phyloP scores from a whole-genome alignment of 1,140 invertebrate species.

The Penaeus vannamei region DNA sequence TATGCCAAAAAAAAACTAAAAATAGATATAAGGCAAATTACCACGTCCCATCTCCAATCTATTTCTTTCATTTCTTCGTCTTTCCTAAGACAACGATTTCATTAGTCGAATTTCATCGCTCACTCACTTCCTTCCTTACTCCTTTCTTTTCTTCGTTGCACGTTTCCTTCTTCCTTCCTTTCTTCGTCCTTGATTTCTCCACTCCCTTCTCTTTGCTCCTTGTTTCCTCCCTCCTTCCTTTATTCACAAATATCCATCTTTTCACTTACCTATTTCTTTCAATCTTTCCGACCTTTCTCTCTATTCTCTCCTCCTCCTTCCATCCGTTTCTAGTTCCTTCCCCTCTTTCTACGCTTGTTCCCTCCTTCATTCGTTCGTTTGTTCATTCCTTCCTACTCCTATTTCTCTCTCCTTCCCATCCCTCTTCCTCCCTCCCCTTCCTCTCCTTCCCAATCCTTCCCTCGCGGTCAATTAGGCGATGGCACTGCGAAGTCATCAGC shows the following conservation, averaged over 20 bases:
- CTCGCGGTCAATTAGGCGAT: neutral
- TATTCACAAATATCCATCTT: neutral
- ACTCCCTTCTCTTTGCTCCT: neutral
- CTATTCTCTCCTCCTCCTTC: neutral
- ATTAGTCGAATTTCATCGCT: too few relatives aligned
- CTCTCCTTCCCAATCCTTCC: neutral
- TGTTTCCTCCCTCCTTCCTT: too few relatives aligned
- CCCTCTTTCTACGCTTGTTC: too few relatives aligned
- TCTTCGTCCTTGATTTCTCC: neutral
- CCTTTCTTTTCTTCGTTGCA: neutral
- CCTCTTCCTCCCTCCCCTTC: too few relatives aligned
- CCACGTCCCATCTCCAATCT: too few relatives aligned
- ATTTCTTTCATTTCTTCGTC: too few relatives aligned
- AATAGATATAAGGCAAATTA: too few relatives aligned
- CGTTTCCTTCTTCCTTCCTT: neutral
- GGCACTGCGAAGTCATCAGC: neutral
- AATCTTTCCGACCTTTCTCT: neutral
- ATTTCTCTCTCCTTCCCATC: too few relatives aligned
- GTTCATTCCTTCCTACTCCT: neutral
- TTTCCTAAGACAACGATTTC: too few relatives aligned
- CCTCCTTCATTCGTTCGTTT: neutral
- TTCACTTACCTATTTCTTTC: neutral
- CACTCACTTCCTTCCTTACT: too few relatives aligned
- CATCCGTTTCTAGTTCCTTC: neutral
- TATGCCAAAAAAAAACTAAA: too few relatives aligned